Base-by-base conservation (phyloP, 1,140 invertebrate genomes). In the Euwallacea similis region DNA sequence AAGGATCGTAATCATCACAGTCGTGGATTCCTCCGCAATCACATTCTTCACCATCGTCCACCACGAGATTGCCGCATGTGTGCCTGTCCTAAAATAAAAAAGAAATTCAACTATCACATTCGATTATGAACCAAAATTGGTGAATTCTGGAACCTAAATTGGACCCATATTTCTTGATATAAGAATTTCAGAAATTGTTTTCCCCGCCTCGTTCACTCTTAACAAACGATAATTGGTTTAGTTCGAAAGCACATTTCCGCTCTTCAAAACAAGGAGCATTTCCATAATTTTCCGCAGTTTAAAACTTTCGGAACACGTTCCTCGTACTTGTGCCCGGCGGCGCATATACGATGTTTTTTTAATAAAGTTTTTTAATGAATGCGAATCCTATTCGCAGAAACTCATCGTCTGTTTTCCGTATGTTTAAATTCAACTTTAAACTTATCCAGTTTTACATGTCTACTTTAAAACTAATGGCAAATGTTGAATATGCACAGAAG, bases 31-130 rank as follows among this genome's bases (percentile, higher is more conserved):
- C 88, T 21, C 93, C 93, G 82, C 93, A 96, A 83, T 95, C 93
- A 82, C 96, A 98, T 80, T 98, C 93, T 84, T 98, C 97, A 15
- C 94, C 95, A 70, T 96, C 91, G 78, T 98, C 96, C n/a, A 98
- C 88, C 65, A 93, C 86, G 60, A 90, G 91, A 84, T 98, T 98
- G 71, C 97, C 97, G 85, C 97, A 98, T 65, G 89, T 88, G 74
- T 88, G 86, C 70, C 89, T 89, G 64, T 89, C 84, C 78, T 90
- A 87, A 79, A 90, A 78, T 88, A 16, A 10, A 61, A 61, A 33
- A 33, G 21, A 33, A 33, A 33, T 33, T 33, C 21, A 33, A 33
- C 21, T 2, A 33, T 33, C 4, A 33, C 21, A 33, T 33, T 33
- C 4, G 21, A 33, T 33, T 33, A 33, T 1, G 21, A 33, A 33